Conservation (phyloP, 2,797 vertebrate species). For the Ateles fusciceps region DNA sequence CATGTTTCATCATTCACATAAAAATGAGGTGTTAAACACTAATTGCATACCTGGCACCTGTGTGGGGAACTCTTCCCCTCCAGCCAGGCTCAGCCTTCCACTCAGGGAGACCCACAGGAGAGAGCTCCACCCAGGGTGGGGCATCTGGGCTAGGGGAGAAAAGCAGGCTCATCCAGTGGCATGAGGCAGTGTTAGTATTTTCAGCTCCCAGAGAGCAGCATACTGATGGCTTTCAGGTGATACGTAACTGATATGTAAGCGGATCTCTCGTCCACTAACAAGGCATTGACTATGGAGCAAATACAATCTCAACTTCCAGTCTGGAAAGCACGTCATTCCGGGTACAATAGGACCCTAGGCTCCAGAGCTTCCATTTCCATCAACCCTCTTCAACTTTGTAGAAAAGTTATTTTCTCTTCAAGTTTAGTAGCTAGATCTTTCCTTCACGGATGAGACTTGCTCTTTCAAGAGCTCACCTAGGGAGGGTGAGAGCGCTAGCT, state of each 20-base stretch:
- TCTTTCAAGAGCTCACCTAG: not conserved
- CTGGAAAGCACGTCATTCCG: not conserved
- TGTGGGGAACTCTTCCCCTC: not conserved
- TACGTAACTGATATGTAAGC: not conserved
- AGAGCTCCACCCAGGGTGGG: not conserved
- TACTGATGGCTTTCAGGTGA: not conserved
- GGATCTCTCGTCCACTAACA: not conserved
- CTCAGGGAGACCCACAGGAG: not conserved
- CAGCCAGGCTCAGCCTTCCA: not conserved
- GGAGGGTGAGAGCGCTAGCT: not conserved
- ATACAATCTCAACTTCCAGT: not conserved
- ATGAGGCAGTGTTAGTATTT: not conserved
- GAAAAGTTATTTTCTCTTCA: not conserved
- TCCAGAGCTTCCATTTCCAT: not conserved
- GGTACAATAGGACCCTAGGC: not conserved
- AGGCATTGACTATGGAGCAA: not conserved
- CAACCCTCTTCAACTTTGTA: not conserved
- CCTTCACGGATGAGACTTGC: not conserved
- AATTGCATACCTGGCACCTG: not conserved
- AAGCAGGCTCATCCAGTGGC: slow-evolving; percentile 22
- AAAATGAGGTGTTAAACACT: slow-evolving; percentile 4
- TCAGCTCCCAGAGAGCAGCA: not conserved
- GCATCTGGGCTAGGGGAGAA: not conserved
- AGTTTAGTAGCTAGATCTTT: not conserved
- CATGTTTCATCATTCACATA: not conserved